Conservation (phyloP, 2,113 vertebrate species). For the Larimichthys polyactis region DNA sequence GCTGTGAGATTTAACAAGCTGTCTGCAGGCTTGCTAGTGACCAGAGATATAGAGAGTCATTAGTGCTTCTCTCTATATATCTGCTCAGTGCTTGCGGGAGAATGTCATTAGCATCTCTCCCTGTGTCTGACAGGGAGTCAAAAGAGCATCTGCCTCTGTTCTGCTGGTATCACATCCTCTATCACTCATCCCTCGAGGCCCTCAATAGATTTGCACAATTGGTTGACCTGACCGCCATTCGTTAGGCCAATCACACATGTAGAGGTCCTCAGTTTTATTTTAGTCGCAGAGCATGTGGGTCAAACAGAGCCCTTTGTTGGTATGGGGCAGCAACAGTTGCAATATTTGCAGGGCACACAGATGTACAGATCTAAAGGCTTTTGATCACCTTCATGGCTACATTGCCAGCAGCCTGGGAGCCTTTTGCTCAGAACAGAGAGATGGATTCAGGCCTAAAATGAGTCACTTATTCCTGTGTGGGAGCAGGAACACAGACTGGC, state of each 20-base stretch:
- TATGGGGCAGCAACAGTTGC: slow-evolving; percentile 9
- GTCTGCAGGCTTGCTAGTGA: slow-evolving; percentile 52
- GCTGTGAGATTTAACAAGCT: slow-evolving; percentile 68
- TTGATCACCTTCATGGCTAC: slow-evolving; percentile 48
- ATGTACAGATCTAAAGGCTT: slow-evolving; percentile 44
- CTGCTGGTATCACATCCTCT: slow-evolving; percentile 49
- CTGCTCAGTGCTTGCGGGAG: slow-evolving; percentile 60
- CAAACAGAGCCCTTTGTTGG: slow-evolving; percentile 29
- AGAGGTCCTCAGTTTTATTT: slow-evolving; percentile 50
- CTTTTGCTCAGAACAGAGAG: slow-evolving; percentile 35
- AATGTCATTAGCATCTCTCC: slow-evolving; percentile 68
- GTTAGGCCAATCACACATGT: slow-evolving; percentile 47
- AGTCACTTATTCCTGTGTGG: slow-evolving; percentile 7
- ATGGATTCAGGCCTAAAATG: slow-evolving; percentile 36
- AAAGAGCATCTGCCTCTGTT: slow-evolving; percentile 66
- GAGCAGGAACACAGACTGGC: slow-evolving; percentile 23
- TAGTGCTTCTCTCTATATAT: slow-evolving; percentile 58
- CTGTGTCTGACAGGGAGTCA: slow-evolving; percentile 64
- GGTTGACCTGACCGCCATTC: slow-evolving; percentile 49
- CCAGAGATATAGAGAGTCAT: slow-evolving; percentile 65
- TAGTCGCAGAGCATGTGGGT: slow-evolving; percentile 23
- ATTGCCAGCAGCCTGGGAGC: slow-evolving; percentile 26
- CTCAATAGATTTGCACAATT: slow-evolving; percentile 14
- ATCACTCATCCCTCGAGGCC: slow-evolving; percentile 55
- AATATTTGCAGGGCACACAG: slow-evolving; percentile 40